phyloP scores from a whole-genome alignment of 35 echinoderm and acorn worm species.

The Ophioderma brevispina region DNA sequence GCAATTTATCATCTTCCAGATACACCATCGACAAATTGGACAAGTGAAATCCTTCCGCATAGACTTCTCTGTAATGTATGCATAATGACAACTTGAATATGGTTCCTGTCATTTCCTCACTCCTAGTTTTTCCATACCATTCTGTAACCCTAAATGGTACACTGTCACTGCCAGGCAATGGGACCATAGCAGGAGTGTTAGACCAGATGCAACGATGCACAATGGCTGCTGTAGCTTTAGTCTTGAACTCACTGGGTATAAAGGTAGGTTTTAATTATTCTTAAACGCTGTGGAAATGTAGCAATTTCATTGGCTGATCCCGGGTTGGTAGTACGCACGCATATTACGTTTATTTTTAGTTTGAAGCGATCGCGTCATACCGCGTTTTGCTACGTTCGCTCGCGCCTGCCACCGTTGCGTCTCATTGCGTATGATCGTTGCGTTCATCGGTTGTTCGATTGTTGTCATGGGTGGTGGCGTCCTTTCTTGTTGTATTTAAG shows the following conservation, averaged over 20 bases:
- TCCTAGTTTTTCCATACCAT: neutral
- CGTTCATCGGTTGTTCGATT: no score
- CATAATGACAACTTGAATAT: neutral
- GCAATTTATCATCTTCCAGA: neutral
- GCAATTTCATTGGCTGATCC: no score
- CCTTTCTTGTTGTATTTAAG: no score
- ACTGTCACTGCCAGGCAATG: neutral
- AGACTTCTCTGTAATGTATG: slow-evolving; percentile 5
- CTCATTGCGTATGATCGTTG: no score
- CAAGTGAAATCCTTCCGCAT: neutral
- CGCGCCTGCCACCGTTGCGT: no score
- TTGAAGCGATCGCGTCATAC: no score
- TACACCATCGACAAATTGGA: slow-evolving; percentile 2
- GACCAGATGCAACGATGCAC: neutral
- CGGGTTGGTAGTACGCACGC: no score
- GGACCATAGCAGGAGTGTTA: neutral
- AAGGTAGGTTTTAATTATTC: no score
- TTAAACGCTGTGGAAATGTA: no score
- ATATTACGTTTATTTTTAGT: no score
- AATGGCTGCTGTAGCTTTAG: neutral
- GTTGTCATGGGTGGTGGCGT: no score
- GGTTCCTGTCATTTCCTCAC: neutral
- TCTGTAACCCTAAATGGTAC: slow-evolving; percentile 22
- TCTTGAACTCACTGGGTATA: neutral
- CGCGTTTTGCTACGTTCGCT: no score